Base-by-base conservation (phyloP, 2,797 vertebrate genomes). In the Ispidina lecontei region DNA sequence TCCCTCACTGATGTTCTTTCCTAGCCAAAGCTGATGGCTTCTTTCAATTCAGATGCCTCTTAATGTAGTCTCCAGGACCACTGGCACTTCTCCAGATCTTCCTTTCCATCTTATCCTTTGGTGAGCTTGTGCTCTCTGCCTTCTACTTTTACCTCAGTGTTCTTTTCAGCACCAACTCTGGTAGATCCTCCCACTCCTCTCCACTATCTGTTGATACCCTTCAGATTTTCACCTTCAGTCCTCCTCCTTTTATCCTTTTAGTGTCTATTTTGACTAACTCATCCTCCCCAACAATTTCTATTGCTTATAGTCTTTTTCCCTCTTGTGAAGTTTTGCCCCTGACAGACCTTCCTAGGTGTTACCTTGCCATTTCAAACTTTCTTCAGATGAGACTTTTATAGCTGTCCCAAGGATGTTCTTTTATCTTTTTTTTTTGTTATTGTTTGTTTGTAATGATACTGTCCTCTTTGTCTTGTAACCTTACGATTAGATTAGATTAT, bases 241-340 rank as follows among this genome's bases (percentile, higher is more conserved):
- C 59, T 86, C 29, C 35, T 91, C 28, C 39, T 91, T 92, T 94
- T 65, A 72, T 46, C 73, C 72, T 81, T 70, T 20, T 54, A 65
- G 16, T 81, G 29, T 88, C 15, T 84, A 25, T 94, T 93, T 93
- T 80, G 89, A 89, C 79, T 88, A 70, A 70, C 37, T 91, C 26
- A 19, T 84, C 73, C 56, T 79, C 67, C 70, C 20, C 64, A 70
- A 21, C 25, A 39, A 25, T 81, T 89, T 88, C 56, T 93, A 47
- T 75, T 89, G 28, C 46, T 56, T 70, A 74, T 16, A 85, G 33
- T 4, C 15, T 16, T 65, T 76, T 70, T 84, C 2, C 5, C 8
- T 73, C 6, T 69, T 83, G 43, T 46, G 73, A 41, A 31, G 75
- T 84, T 91, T 77, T 91, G 5, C 46, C 31, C 83, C 58, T 56